Evolutionary conservation across 2,113 vertebrate species (phyloP).

Genomic region (Syrrhaptes paradoxus): DNA sequence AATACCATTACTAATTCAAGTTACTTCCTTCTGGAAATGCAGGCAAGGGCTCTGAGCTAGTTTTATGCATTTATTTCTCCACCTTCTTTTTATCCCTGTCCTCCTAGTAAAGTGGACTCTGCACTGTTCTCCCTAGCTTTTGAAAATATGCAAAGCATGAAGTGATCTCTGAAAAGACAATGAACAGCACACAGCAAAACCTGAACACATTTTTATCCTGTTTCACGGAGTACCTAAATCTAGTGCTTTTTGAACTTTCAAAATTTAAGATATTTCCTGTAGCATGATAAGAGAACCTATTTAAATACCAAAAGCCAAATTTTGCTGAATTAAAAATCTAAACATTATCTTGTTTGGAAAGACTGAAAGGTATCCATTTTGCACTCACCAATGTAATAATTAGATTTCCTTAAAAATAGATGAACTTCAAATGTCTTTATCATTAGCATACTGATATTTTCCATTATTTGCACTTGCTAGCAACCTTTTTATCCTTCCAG

Average conservation of each 20-base stretch:
- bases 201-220: neutral
- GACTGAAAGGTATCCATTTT: neutral
- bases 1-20: neutral
- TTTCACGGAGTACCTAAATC: neutral
- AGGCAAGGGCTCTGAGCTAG: neutral
- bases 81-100: neutral
- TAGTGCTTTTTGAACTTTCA: neutral
- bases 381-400: neutral
- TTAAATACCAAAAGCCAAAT: neutral
- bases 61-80: neutral
- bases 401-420: neutral
- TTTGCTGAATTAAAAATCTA: neutral
- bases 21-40: neutral
- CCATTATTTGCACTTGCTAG: slow-evolving; percentile 10
- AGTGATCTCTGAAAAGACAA: neutral
- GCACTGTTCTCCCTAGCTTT: neutral
- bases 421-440: neutral
- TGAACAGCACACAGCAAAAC: neutral
- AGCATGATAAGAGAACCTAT: neutral
- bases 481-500: slow-evolving; percentile 71
- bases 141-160: neutral
- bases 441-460: neutral
- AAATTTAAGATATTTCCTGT: neutral
- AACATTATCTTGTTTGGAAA: neutral
- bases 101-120: neutral